Evolutionary conservation across 2,888 invertebrate genomes (phyloP), one percentile per base, ranked within the genome.

Genomic region (Sinhomidia bicolor): DNA sequence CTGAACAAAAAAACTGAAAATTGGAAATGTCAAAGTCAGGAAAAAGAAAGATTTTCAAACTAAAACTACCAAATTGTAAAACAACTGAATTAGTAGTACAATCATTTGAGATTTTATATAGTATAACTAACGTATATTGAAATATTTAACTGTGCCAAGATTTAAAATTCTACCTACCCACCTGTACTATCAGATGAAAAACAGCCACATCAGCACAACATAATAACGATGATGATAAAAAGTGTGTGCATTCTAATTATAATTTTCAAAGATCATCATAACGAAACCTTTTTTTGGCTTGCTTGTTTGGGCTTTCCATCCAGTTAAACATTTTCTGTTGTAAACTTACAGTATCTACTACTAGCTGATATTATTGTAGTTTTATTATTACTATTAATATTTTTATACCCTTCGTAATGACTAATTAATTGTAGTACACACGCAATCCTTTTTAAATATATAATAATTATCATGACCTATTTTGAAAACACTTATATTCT

Each of bases 401-500:
- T 60, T 26, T 12, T 29, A 85, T 83, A 78, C 82, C 81, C 65
- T 82, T 87, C 83, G 65, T 88, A 88, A 78, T 88, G 88, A 88
- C 88, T 88, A 88, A 86, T 60, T 78, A 65, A 76, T 68, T 76
- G 87, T 81, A 78, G 51, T 87, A 82, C 74, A 80, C 60, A 60
- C 87, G 57, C 29, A 62, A 54, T n/a, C n/a, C n/a, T 62, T 82
- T 60, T 65, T 74, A 74, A 29, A 29, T n/a, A 54, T 54, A 32
- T 57, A 14, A 32, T 51, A 76, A 79, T 14, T 54, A 44, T 74
- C 74, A 87, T 17, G 5, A 17, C 44, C 23, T 81, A 88, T 36
- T n/a, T 88, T 84, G 88, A 88, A 88, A 88, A 88, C 88, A 88
- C 84, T 88, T 88, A 88, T 80, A 47, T 62, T 84, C 80, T 85